A percentile compares a stretch with the other conserved stretches of the same genome.
These are phyloP conservation scores for Dendrocopos noguchii DNA, from an alignment of 2,113 vertebrate genomes.

Conservation along the genomic window DNA sequence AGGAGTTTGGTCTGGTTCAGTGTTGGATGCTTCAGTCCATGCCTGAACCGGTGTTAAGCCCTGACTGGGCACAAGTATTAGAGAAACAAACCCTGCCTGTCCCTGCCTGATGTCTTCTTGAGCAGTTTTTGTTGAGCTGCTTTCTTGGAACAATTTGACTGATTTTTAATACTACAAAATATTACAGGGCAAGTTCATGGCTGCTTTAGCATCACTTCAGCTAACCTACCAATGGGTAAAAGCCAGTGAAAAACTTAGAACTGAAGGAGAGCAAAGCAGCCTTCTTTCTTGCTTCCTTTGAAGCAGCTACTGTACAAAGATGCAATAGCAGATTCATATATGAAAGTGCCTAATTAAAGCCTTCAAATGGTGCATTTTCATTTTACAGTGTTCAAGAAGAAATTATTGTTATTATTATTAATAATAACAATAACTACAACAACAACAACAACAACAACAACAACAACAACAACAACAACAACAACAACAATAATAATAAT, in stretches of 20 bases:
- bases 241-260: slow-evolving; percentile 3
- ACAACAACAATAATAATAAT: no score
- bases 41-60: background rate
- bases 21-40: background rate
- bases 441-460: no score
- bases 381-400: background rate
- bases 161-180: background rate
- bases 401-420: background rate
- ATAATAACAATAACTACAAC: background rate
- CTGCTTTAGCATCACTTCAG: background rate
- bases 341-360: slow-evolving; percentile 8
- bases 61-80: background rate
- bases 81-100: background rate
- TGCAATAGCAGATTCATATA: background rate
- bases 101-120: background rate
- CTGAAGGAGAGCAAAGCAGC: background rate
- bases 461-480: no score
- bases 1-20: background rate
- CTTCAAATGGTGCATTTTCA: background rate
- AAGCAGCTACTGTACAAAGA: slow-evolving; percentile 14
- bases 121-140: background rate
- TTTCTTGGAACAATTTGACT: background rate
- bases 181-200: background rate
- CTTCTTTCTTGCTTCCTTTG: slow-evolving; percentile 36
- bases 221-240: background rate